These are phyloP conservation scores for Lepidothrix coronata DNA, from an alignment of 2,113 vertebrate genomes.

Conservation along the genomic window DNA sequence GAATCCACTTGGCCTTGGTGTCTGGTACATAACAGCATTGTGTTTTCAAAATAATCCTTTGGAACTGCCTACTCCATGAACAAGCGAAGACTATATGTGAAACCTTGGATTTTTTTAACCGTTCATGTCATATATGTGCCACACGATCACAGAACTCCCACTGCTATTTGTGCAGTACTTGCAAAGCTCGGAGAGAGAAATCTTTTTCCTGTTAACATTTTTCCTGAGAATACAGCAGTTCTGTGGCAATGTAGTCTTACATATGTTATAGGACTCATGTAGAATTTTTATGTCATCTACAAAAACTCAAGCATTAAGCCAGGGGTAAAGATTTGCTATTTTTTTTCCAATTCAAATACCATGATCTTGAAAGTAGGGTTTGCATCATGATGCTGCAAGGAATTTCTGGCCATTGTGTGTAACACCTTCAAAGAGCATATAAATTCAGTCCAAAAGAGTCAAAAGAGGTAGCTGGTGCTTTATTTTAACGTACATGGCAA, in stretches of 20 bases:
- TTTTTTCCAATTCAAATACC: not conserved
- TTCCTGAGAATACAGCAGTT: not conserved
- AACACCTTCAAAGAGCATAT: not conserved
- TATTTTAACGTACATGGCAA: not conserved
- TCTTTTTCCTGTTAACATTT: not conserved
- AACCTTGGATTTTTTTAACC: not conserved
- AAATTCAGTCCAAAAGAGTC: not conserved
- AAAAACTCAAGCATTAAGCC: not conserved
- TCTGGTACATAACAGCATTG: not conserved
- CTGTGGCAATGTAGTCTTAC: not conserved
- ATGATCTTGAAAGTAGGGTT: not conserved
- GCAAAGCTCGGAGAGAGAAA: not conserved
- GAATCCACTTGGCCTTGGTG: not conserved
- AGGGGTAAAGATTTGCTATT: not conserved
- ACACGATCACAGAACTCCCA: not conserved
- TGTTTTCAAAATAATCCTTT: not conserved
- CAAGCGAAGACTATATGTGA: not conserved
- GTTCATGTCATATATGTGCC: not conserved
- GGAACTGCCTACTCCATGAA: not conserved
- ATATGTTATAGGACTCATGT: rapidly evolving
- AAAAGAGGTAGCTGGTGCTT: not conserved
- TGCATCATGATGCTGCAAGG: not conserved
- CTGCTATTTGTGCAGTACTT: not conserved
- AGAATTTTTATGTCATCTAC: not conserved
- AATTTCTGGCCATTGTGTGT: not conserved